A percentile compares a stretch with the other conserved stretches of the same genome.
phyloP scores from a whole-genome alignment of 2,797 vertebrate genomes.

The Lithobates sylvaticus region DNA sequence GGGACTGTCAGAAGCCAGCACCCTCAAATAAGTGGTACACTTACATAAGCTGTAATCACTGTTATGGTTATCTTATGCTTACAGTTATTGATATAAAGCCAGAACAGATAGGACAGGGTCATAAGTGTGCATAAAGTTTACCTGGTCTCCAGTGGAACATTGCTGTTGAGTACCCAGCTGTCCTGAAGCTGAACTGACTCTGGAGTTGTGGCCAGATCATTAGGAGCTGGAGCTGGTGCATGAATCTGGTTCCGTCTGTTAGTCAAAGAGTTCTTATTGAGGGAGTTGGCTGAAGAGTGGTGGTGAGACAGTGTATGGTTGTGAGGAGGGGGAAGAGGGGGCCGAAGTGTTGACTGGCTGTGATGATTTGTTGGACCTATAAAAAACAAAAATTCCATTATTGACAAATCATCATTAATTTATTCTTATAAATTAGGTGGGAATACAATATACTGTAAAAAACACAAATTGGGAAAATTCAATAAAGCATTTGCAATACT shows the following conservation, averaged over 20 bases:
- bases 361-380: constrained; percentile 94
- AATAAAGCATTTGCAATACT: too few species aligned
- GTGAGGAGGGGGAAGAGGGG: constrained; percentile 95
- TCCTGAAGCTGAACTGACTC: constrained; percentile 95
- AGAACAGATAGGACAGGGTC: too few species aligned
- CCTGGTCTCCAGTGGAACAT: constrained; percentile 88
- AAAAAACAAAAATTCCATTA: constrained; percentile 11
- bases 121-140: not conserved
- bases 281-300: constrained; percentile 94
- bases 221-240: constrained; percentile 84
- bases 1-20: too few species aligned
- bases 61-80: too few species aligned
- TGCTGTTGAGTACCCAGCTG: constrained; percentile 89
- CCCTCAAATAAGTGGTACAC: too few species aligned
- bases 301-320: constrained; percentile 95
- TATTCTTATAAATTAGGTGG: too few species aligned
- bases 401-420: not conserved
- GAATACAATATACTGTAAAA: too few species aligned
- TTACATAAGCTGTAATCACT: too few species aligned
- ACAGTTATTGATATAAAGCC: too few species aligned
- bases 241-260: constrained; percentile 94
- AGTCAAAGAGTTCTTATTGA: constrained; percentile 95
- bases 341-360: constrained; percentile 93
- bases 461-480: too few species aligned
- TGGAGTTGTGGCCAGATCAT: constrained; percentile 93